Conservation (phyloP, 2,797 vertebrate species). For the Hemibagrus guttatus region DNA sequence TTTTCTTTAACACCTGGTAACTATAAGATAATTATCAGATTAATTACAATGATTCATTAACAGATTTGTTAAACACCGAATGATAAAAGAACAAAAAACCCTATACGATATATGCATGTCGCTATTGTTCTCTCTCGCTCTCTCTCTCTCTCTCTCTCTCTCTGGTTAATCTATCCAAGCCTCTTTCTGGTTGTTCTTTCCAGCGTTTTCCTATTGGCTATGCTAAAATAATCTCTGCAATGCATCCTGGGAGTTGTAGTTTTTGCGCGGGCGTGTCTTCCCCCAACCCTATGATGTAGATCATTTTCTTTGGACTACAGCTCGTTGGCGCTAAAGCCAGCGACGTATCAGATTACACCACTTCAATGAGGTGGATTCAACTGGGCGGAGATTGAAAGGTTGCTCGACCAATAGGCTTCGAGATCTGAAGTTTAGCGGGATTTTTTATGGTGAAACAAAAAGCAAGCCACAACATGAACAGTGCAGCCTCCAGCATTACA, state of each 20-base stretch:
- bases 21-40: background rate
- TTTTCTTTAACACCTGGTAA: background rate
- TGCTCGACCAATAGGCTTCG: slow-evolving; percentile 55
- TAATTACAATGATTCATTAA: background rate
- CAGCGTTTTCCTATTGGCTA: slow-evolving; percentile 59
- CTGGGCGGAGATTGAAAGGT: slow-evolving; percentile 57
- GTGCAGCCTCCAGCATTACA: background rate
- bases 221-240: slow-evolving; percentile 45
- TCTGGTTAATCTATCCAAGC: slow-evolving; percentile 10
- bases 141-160: slow-evolving; percentile 24
- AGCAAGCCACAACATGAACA: slow-evolving; percentile 25
- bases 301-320: slow-evolving; percentile 58
- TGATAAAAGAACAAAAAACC: slow-evolving; percentile 1
- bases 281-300: slow-evolving; percentile 33
- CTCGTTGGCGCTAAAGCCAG: slow-evolving; percentile 47
- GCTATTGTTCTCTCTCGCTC: slow-evolving; percentile 59
- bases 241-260: slow-evolving; percentile 66
- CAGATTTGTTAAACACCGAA: background rate
- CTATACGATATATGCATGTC: slow-evolving; percentile 33
- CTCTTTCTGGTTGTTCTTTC: slow-evolving; percentile 47
- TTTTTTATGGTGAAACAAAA: slow-evolving; percentile 20
- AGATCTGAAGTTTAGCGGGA: slow-evolving; percentile 49
- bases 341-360: slow-evolving; percentile 64
- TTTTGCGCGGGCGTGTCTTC: slow-evolving; percentile 60
- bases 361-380: slow-evolving; percentile 49